A percentile compares a stretch with the other conserved stretches of the same genome.
Evolutionary conservation across 1,140 invertebrate species (phyloP).

Genomic region (Neodiprion pinetum): DNA sequence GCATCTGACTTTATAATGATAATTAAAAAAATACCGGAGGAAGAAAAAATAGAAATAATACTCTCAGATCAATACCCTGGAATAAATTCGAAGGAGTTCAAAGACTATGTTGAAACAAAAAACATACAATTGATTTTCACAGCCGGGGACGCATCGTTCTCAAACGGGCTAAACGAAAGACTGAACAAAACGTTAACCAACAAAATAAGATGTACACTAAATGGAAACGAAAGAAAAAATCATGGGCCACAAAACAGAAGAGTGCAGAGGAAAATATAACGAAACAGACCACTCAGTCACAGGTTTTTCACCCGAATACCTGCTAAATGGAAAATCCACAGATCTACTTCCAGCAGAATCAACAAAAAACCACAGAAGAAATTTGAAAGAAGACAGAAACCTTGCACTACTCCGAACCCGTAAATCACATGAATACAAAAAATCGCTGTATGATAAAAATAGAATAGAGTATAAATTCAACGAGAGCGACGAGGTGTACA

Average conservation of each 20-base stretch:
- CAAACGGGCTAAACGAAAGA: too few relatives aligned
- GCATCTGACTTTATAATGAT: neutral
- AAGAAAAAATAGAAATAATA: neutral
- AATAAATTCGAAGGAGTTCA: constrained; percentile 22
- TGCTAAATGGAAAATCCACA: constrained; percentile 26
- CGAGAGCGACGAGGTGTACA: constrained; percentile 23
- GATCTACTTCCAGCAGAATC: constrained; percentile 22
- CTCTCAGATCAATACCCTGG: neutral
- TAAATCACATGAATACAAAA: constrained; percentile 28
- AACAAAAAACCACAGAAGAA: constrained; percentile 16
- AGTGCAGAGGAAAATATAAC: too few relatives aligned
- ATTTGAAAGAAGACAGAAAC: constrained; percentile 24
- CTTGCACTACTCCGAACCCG: constrained; percentile 24
- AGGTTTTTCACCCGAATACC: constrained; percentile 31
- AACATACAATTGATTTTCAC: too few relatives aligned
- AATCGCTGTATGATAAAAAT: constrained; percentile 29
- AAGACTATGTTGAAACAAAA: neutral
- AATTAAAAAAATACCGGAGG: constrained; percentile 20
- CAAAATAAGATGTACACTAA: too few relatives aligned
- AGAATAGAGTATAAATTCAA: constrained; percentile 14
- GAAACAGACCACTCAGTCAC: constrained; percentile 31
- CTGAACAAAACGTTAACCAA: too few relatives aligned
- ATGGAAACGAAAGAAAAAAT: too few relatives aligned
- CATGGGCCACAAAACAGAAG: too few relatives aligned
- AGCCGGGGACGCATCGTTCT: too few relatives aligned